Evolutionary conservation across 1,140 invertebrate species (phyloP).

Genomic region (Melitaea cinxia): DNA sequence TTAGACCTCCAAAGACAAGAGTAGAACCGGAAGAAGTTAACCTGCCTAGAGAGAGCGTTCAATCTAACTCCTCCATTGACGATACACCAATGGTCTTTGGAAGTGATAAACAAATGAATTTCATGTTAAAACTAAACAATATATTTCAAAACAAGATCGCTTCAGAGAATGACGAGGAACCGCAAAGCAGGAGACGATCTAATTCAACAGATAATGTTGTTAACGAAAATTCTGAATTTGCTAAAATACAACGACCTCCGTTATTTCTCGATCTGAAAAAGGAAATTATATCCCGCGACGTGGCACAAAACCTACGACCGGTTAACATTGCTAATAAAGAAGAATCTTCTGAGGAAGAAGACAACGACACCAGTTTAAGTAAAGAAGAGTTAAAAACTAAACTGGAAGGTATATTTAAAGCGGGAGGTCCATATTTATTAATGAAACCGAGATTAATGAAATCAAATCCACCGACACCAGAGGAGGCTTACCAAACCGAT

Average conservation of each 20-base stretch:
- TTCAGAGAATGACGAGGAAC: constrained; percentile 47
- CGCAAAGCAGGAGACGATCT: constrained; percentile 60
- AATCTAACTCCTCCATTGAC: constrained; percentile 61
- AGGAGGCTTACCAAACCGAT: constrained; percentile 64
- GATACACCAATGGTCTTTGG: constrained; percentile 68
- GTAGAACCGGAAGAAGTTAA: constrained; percentile 49
- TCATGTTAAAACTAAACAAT: constrained; percentile 68
- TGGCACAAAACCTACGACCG: constrained; percentile 49
- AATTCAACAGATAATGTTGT: constrained; percentile 61
- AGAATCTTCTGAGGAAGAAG: constrained; percentile 44
- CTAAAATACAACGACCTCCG: constrained; percentile 44
- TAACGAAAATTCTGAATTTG: constrained; percentile 52
- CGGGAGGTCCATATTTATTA: constrained; percentile 58
- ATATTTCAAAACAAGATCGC: constrained; percentile 68
- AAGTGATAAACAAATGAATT: constrained; percentile 68
- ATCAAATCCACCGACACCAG: constrained; percentile 68
- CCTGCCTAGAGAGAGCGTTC: constrained; percentile 61
- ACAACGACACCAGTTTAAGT: constrained; percentile 57
- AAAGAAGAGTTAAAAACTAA: constrained; percentile 69
- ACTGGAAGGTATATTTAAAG: constrained; percentile 66
- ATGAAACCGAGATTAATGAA: constrained; percentile 65
- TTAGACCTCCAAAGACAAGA: constrained; percentile 46
- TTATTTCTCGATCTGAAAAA: constrained; percentile 65
- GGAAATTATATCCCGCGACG: constrained; percentile 52
- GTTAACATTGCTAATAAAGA: constrained; percentile 41